Evolutionary conservation across 2,113 vertebrate species (phyloP).

Genomic region (Scalopus aquaticus): DNA sequence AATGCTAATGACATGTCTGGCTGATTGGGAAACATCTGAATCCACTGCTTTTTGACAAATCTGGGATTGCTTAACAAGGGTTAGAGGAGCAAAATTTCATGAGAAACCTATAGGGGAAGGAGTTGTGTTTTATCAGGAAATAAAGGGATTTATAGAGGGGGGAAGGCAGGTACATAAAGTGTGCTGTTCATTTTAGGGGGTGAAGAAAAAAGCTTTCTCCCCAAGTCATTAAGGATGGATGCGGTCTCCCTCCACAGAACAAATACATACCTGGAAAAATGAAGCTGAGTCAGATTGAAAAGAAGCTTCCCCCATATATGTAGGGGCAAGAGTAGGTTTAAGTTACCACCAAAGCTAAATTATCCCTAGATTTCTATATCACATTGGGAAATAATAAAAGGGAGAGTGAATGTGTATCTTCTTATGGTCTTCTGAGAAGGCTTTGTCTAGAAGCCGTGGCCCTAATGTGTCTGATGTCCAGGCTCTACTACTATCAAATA

Average conservation of each 20-base stretch:
- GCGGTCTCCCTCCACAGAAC: not conserved
- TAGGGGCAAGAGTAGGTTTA: not conserved
- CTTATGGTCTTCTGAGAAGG: not conserved
- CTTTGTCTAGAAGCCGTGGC: not conserved
- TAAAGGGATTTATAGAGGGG: not conserved
- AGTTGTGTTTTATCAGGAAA: not conserved
- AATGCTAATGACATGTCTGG: not conserved
- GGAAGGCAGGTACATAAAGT: not conserved
- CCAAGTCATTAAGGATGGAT: not conserved
- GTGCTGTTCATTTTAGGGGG: not conserved
- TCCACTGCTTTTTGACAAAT: not conserved
- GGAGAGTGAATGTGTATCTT: not conserved
- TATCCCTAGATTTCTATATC: not conserved
- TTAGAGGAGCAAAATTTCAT: not conserved
- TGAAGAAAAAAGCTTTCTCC: not conserved
- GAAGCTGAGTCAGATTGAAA: not conserved
- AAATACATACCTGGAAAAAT: constrained; percentile 6
- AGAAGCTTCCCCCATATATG: not conserved
- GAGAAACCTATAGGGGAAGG: not conserved
- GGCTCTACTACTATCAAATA: not conserved
- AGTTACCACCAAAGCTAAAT: not conserved
- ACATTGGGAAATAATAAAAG: not conserved
- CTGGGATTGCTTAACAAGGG: not conserved
- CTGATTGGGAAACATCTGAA: not conserved
- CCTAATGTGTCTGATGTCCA: not conserved